Evolutionary conservation across 2,797 vertebrate species (phyloP).

Genomic region (Cirrhinus molitorella): DNA sequence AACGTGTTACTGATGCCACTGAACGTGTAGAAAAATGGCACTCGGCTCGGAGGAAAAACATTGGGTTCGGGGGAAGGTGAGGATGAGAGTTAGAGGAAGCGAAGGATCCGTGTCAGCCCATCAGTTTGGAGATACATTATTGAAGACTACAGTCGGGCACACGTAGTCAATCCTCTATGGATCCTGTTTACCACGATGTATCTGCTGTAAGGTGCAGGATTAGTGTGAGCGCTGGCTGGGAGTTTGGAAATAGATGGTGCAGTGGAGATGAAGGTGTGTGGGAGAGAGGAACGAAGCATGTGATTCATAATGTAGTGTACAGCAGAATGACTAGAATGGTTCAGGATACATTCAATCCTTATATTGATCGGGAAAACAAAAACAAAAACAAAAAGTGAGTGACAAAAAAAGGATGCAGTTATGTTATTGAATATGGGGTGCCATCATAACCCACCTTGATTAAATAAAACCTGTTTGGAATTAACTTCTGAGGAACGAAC

Average conservation of each 20-base stretch:
- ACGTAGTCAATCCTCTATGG: background rate
- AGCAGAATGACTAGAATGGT: conserved; percentile 39
- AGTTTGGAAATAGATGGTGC: conserved; percentile 48
- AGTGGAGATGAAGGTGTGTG: conserved; percentile 48
- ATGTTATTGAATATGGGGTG: background rate
- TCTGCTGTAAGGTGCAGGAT: conserved; percentile 52
- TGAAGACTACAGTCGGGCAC: conserved; percentile 59
- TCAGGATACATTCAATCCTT: conserved; percentile 29
- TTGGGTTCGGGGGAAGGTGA: conserved; percentile 40
- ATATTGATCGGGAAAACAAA: conserved; percentile 48
- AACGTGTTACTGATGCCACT: conserved; percentile 14
- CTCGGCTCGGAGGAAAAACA: conserved; percentile 44
- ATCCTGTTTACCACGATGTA: conserved; percentile 34
- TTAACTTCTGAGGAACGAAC: background rate
- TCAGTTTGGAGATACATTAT: conserved; percentile 66
- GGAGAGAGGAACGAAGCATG: conserved; percentile 39
- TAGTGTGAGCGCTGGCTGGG: conserved; percentile 41
- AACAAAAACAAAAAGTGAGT: conserved; percentile 8
- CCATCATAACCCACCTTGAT: conserved; percentile 5
- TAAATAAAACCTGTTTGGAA: conserved; percentile 16
- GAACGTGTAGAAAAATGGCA: conserved; percentile 40
- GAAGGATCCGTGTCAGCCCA: conserved; percentile 57
- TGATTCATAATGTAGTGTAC: conserved; percentile 53
- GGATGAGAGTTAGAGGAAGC: background rate
- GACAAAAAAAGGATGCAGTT: background rate